Percentiles rank a stretch among this genome's conserved stretches.
Conservation (phyloP, 2,113 vertebrate species). For the Scatophagus argus region DNA sequence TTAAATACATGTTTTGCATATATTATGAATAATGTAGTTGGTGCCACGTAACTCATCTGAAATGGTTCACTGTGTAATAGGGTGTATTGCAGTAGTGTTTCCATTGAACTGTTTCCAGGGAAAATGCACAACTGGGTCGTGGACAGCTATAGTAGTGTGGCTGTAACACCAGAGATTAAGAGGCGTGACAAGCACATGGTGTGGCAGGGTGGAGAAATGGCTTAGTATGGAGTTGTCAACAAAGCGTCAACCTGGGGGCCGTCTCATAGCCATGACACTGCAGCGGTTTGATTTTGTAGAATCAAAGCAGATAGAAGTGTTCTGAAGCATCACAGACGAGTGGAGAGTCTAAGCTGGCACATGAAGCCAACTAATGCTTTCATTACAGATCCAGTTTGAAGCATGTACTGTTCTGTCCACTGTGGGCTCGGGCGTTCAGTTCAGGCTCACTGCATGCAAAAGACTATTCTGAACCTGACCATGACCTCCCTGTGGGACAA, state of each 20-base stretch:
- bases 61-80: neutral
- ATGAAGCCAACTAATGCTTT: neutral
- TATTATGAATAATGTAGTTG: neutral
- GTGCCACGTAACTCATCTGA: neutral
- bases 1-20: neutral
- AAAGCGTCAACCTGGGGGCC: slow-evolving; percentile 65
- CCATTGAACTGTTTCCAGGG: slow-evolving; percentile 61
- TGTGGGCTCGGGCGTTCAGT: neutral
- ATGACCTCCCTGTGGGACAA: neutral
- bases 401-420: too few species aligned
- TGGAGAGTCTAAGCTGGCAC: slow-evolving; percentile 4
- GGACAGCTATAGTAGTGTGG: slow-evolving; percentile 13
- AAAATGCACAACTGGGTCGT: slow-evolving; percentile 32
- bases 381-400: too few species aligned
- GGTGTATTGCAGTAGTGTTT: slow-evolving; percentile 52
- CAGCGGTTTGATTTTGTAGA: slow-evolving; percentile 46
- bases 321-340: neutral
- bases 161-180: slow-evolving; percentile 55
- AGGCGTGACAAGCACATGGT: slow-evolving; percentile 73
- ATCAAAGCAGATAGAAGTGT: slow-evolving; percentile 50
- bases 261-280: slow-evolving; percentile 5
- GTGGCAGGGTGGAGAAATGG: slow-evolving; percentile 66
- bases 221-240: slow-evolving; percentile 75
- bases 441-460: neutral
- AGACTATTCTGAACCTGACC: neutral